Conservation (phyloP, 2,797 vertebrate species). For the Yasuhikotakia modesta region DNA sequence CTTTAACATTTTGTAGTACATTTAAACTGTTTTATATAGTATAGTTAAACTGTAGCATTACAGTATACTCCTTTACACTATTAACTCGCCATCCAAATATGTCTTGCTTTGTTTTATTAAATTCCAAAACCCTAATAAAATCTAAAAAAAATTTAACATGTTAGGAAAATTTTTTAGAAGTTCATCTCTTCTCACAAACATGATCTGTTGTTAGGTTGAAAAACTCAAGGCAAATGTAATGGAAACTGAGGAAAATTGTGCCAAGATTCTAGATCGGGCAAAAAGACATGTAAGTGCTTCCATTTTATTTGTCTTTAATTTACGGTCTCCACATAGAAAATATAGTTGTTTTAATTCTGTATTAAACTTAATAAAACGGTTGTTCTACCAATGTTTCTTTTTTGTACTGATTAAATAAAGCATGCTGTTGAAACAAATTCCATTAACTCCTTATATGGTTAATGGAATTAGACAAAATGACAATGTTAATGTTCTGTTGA, state of each 20-base stretch:
- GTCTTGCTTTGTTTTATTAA: neutral
- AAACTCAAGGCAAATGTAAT: conserved; percentile 70
- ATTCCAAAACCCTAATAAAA: neutral
- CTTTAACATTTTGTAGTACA: neutral
- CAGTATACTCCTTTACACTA: neutral
- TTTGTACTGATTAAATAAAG: neutral
- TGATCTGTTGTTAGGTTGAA: conserved; percentile 66
- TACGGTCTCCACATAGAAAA: neutral
- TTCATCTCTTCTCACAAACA: neutral
- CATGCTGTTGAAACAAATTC: neutral
- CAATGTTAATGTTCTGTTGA: neutral
- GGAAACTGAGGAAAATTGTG: conserved; percentile 69
- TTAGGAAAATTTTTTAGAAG: neutral
- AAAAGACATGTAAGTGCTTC: conserved; percentile 76
- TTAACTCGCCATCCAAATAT: neutral
- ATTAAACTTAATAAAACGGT: neutral
- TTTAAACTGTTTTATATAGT: neutral
- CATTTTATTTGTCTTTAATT: neutral
- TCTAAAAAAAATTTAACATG: neutral
- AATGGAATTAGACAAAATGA: too few relatives aligned
- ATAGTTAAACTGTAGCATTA: neutral
- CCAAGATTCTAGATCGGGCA: conserved; percentile 75
- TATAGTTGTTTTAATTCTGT: neutral
- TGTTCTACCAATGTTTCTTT: too few relatives aligned
- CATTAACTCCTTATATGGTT: neutral